Evolutionary conservation across 2,797 vertebrate genomes (phyloP), one percentile per base, ranked within the genome.

Genomic region (Takifugu ocellatus): DNA sequence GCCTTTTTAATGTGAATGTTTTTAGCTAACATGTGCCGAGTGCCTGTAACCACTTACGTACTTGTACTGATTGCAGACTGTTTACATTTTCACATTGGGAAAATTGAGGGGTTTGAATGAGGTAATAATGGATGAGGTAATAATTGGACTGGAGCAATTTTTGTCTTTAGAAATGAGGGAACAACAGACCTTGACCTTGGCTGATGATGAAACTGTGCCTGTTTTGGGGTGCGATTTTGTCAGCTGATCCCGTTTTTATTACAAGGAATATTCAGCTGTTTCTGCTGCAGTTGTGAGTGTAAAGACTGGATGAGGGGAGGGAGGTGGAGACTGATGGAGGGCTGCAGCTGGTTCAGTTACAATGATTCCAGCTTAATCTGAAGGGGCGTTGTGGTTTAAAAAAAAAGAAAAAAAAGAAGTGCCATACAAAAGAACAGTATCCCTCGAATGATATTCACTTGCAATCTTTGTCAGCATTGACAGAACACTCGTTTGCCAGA

Each of bases 1-100:
- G 57, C 70, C 25, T 68, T 70, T 72, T 74, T 64, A 83, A 84
- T 86, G 82, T 89, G 84, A 86, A 81, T 70, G 65, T 73, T 62
- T 74, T 52, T 51, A 61, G 56, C 67, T 82, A 74, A 81, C 71
- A 48, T 61, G 46, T 63, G 52, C 54, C 46, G 63, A 74, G 48
- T 68, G 72, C 75, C 56, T 72, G 72, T 85, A 83, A 89, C 83
- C 82, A 87, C 85, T 83, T 78, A 31, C 45, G 31, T 74, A 27
- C 55, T 60, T 63, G 72, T 62, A 62, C 58, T 63, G 66, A 49
- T 83, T 75, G 68, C 59, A 62, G 70, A 71, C 49, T 77, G 83
- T 87, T 89, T 87, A 83, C 82, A 84, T 75, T 75, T 75, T 72
- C 29, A 45, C 57, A 48, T 56, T 12, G 1, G 27, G 47, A 68